Base-by-base conservation (phyloP, 2,113 vertebrate genomes). In the Pseudopipra pipra region DNA sequence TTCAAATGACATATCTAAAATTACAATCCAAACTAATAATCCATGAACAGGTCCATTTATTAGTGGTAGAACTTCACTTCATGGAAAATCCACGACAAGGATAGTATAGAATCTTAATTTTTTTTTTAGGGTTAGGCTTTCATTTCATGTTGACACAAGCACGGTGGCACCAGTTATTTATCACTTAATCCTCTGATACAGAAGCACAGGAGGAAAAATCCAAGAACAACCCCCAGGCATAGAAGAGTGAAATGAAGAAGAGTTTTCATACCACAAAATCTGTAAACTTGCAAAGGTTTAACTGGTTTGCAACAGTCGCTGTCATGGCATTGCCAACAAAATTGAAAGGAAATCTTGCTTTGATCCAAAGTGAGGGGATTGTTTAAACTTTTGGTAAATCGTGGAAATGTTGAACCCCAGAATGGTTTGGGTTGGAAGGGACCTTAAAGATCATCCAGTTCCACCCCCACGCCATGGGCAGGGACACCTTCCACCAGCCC, bases 191-290 rank as follows among this genome's bases (percentile, higher is more conserved):
- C 13, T 65, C 39, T 65, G 16, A 51, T 44, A 18, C 8, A 3
- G 10, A 73, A 33, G 24, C 19, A 14, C 20, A 54, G 37, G 46
- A 79, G 19, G 24, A 35, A 89, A 37, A 72, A 55, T 55, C 16
- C 30, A 23, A 11, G 12, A 49, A 30, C 8, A 6, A 51, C 7
- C 22, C 3, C 2, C 12, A 21, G 14, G 18, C 56, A 33, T 0
- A 72, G 35, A 55, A 11, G 5, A 33, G 37, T 8, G 9, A 58
- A 70, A 72, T 9, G 54, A 52, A 18, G 31, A 54, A 21, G 15
- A 44, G 6, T 8, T 66, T 80, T 68, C 12, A 35, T 25, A 25
- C 12, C 25, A 10, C 9, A 54, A 72, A 43, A 20, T 14, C 23
- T 41, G 3, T 39, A 21, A 77, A 31, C 10, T 33, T 51, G 5